These are phyloP conservation scores for Onychostoma macrolepis DNA, from an alignment of 2,113 vertebrate genomes.

Conservation along the genomic window DNA sequence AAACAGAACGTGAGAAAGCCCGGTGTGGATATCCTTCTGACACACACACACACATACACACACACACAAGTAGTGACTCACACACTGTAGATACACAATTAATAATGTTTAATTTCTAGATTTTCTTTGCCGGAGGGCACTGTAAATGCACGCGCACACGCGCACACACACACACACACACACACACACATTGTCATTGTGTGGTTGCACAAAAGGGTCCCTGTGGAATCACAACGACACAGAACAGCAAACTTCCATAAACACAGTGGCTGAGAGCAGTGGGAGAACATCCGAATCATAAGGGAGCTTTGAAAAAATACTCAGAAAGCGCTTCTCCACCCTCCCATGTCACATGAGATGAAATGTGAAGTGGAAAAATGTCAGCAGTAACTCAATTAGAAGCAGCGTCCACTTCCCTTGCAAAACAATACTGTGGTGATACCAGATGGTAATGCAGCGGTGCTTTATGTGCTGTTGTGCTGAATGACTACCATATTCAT, in stretches of 20 bases:
- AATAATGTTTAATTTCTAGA: constrained; percentile 6
- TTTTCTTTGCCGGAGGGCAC: background rate
- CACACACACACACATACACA: constrained; percentile 34
- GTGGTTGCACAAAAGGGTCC: background rate
- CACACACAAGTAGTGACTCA: background rate
- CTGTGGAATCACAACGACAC: background rate
- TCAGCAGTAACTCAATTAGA: background rate
- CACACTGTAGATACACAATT: constrained; percentile 22
- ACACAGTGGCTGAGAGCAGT: constrained; percentile 6
- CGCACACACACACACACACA: background rate
- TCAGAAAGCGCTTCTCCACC: background rate
- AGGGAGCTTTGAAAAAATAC: background rate
- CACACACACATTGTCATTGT: background rate
- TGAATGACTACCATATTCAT: background rate
- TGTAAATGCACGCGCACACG: constrained; percentile 7
- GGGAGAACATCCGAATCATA: constrained; percentile 14
- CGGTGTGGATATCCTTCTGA: constrained; percentile 72
- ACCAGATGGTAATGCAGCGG: background rate
- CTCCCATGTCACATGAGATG: background rate
- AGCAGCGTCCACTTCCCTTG: background rate
- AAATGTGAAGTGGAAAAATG: background rate
- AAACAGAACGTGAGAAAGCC: constrained; percentile 80
- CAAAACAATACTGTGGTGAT: background rate
- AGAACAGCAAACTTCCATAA: constrained; percentile 36
- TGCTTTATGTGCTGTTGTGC: background rate